phyloP scores from a whole-genome alignment of 2,888 invertebrate genomes.

The Hydroisotoma schaefferi region DNA sequence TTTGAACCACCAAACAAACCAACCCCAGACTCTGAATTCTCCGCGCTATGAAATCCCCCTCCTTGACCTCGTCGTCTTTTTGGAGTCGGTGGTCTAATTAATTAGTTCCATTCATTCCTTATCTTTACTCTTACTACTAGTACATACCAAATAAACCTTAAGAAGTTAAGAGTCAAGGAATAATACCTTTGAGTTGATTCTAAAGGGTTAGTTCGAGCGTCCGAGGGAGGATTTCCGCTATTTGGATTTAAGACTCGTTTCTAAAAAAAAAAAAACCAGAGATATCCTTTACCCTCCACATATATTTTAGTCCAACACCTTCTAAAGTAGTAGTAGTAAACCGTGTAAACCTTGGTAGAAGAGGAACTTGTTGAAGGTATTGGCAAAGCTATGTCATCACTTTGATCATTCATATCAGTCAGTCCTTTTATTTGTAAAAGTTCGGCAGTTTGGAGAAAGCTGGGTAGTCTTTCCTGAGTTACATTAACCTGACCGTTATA shows the following conservation, averaged over 20 bases:
- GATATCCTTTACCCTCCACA: neutral
- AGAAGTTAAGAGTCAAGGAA: neutral
- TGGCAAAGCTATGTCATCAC: conserved; percentile 51
- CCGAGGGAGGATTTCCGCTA: neutral
- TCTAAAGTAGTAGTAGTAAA: no score
- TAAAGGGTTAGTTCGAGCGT: neutral
- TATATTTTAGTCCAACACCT: neutral
- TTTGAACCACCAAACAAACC: neutral
- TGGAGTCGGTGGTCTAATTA: conserved; percentile 42
- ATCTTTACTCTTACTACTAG: neutral
- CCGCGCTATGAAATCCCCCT: neutral
- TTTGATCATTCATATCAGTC: conserved; percentile 59
- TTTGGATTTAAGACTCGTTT: neutral
- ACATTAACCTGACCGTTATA: conserved; percentile 79
- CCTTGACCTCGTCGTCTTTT: conserved; percentile 38
- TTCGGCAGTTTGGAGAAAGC: conserved; percentile 74
- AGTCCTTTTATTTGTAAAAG: conserved; percentile 72
- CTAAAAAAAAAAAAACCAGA: neutral
- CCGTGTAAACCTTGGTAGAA: neutral
- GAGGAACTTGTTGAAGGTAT: conserved; percentile 19
- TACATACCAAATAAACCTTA: neutral
- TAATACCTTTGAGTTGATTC: conserved; percentile 1
- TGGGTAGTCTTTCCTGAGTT: conserved; percentile 71
- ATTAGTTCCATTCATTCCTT: neutral
- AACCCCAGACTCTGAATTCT: neutral